Evolutionary conservation across 2,888 invertebrate genomes (phyloP), one percentile per base, ranked within the genome.

Genomic region (Dicyrtoma fusca): DNA sequence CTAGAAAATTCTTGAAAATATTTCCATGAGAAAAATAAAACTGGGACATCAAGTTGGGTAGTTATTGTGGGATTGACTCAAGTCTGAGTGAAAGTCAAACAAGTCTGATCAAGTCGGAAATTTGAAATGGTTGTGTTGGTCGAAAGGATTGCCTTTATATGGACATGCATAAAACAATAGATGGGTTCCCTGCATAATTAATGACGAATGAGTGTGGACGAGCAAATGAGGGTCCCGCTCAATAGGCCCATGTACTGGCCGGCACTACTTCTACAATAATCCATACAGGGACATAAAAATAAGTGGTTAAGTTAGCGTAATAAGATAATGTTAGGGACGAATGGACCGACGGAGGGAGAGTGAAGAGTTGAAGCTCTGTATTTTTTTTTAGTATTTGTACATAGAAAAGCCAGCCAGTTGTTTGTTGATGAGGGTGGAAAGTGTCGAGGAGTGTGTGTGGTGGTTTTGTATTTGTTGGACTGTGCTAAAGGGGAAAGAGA

Each of bases 151-250:
- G 34, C 4, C 34, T 59, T 59, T 8, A 6, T 26, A 26, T 26
- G n/a, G 25, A 59, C 25, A 59, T 59, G 26, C 59, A 59, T 59
- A 59, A 59, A 63, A 63, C 63, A 63, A 63, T 63, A 26, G 63
- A 45, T 47, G 59, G 13, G 3, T 8, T 47, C 17, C n/a, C 45
- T 63, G 23, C 47, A 63, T 63, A 63, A 63, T 47, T 8, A 63
- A 47, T 63, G 47, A 42, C 5, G 34, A 34, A 34, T 34, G 8
- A 34, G 8, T 34, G n/a, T 34, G 34, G 34, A n/a, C n/a, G 34
- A 34, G 34, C 34, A 5, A 8, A 3, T 3, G 34, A 34, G 34
- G 3, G 34, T 34, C 34, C 34, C 8, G 34, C 8, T 5, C 34
- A 8, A 34, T 34, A 8, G 34, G 8, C 8, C 34, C 34, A 34